phyloP scores from a whole-genome alignment of 1,140 invertebrate genomes.

The Theocolax elegans region DNA sequence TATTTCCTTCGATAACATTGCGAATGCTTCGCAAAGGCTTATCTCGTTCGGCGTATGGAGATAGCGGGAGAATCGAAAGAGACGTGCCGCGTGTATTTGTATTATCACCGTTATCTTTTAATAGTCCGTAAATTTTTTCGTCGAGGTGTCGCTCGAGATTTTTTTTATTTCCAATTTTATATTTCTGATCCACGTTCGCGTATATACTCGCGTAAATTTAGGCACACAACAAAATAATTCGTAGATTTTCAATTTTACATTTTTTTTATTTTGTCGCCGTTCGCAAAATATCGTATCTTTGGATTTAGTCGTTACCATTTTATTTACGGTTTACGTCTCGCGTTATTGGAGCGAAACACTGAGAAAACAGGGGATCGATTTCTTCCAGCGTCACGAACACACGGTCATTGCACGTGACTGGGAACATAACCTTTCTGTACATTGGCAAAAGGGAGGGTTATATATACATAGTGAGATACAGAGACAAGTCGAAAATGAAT shows the following conservation, averaged over 20 bases:
- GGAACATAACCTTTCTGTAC: not conserved
- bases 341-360: constrained; percentile 4
- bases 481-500: not conserved
- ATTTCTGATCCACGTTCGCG: too few relatives aligned
- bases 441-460: not conserved
- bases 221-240: too few relatives aligned
- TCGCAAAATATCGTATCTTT: too few relatives aligned
- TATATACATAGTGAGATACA: too few relatives aligned
- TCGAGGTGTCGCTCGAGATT: not conserved
- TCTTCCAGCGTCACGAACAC: not conserved
- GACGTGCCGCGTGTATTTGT: not conserved
- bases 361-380: constrained; percentile 13
- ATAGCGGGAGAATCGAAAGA: not conserved
- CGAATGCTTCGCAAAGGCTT: not conserved
- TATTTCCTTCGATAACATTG: constrained; percentile 11
- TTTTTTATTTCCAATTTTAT: too few relatives aligned
- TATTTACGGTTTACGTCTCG: constrained; percentile 7
- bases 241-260: too few relatives aligned
- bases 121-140: constrained; percentile 3
- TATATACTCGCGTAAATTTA: too few relatives aligned
- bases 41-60: not conserved
- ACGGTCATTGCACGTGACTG: constrained; percentile 13
- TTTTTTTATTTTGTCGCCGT: too few relatives aligned
- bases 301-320: not conserved
- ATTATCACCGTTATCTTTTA: constrained; percentile 9